These are phyloP conservation scores for Nesoenas mayeri DNA, from an alignment of 2,113 vertebrate species.

Conservation along the genomic window DNA sequence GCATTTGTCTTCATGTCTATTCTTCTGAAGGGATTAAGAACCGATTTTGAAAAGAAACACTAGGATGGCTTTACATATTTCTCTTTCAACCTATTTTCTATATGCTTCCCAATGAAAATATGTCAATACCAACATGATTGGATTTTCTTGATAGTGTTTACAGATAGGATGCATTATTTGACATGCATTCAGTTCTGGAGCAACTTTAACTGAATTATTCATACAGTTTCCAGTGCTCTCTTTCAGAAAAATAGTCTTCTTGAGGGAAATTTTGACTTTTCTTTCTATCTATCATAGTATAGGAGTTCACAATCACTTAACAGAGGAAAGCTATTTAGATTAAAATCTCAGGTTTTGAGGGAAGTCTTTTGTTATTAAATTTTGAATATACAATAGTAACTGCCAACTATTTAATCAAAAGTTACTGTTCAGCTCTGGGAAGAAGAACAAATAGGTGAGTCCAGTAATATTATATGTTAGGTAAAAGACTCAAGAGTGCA, in stretches of 20 bases:
- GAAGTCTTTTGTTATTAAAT: conserved; percentile 70
- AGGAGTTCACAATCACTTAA: conserved; percentile 58
- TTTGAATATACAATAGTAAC: conserved; percentile 50
- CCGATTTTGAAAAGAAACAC: not conserved
- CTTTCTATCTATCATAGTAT: conserved; percentile 35
- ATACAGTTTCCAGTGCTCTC: conserved; percentile 42
- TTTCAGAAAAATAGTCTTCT: conserved; percentile 65
- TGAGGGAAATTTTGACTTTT: conserved; percentile 48
- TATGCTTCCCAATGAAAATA: conserved; percentile 33
- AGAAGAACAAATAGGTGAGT: conserved; percentile 35
- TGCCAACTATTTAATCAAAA: conserved; percentile 73
- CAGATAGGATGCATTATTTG: conserved; percentile 30
- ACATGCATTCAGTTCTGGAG: conserved; percentile 54
- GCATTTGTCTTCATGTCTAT: not conserved
- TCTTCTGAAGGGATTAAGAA: not conserved
- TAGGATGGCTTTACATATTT: not conserved
- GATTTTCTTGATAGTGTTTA: conserved; percentile 68
- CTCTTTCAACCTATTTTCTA: not conserved
- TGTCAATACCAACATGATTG: conserved; percentile 58
- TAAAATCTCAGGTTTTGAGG: conserved; percentile 63
- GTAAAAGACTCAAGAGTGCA: not conserved
- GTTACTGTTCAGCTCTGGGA: conserved; percentile 52
- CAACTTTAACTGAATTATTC: conserved; percentile 70
- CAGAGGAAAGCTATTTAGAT: conserved; percentile 76
- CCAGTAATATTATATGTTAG: not conserved